Percentiles rank a stretch among this genome's conserved stretches.
Conservation (phyloP, 2,113 vertebrate genomes). For the Bostrychus sinensis region DNA sequence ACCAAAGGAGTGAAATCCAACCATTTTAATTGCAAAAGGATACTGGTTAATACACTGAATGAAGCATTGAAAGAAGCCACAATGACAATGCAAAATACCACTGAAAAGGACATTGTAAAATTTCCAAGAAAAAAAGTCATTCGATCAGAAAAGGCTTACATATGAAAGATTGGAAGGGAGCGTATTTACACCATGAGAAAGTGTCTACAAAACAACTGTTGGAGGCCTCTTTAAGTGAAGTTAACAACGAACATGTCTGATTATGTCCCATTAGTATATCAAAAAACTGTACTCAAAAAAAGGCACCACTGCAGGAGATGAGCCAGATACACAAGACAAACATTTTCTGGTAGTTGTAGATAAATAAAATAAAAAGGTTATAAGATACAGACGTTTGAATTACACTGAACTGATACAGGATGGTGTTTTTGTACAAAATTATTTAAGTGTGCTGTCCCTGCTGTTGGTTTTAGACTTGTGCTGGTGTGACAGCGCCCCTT, state of each 20-base stretch:
- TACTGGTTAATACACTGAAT: conserved; percentile 78
- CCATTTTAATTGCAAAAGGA: conserved; percentile 79
- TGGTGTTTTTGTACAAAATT: conserved; percentile 61
- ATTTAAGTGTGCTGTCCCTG: conserved; percentile 49
- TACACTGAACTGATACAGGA: conserved; percentile 9
- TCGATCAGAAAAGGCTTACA: conserved; percentile 60
- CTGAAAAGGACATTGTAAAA: conserved; percentile 69
- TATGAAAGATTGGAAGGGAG: conserved; percentile 65
- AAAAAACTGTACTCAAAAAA: conserved; percentile 66
- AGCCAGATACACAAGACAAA: conserved; percentile 58
- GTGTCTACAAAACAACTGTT: conserved; percentile 63
- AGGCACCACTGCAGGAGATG: conserved; percentile 75
- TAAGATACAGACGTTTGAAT: neutral
- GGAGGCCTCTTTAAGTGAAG: conserved; percentile 63
- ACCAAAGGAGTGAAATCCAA: conserved; percentile 58
- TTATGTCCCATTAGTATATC: conserved; percentile 51
- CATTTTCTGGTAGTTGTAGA: conserved; percentile 50
- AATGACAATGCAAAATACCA: conserved; percentile 77
- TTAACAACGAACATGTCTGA: conserved; percentile 55
- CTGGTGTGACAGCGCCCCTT: conserved; percentile 63
- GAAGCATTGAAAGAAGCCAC: conserved; percentile 81
- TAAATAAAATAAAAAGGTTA: neutral
- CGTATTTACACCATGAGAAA: conserved; percentile 66
- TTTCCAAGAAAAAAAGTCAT: conserved; percentile 54
- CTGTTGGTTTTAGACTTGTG: conserved; percentile 49